Evolutionary conservation across 2,888 invertebrate species (phyloP), one percentile per base, ranked within the genome.

Genomic region (Andrena haemorrhoa): DNA sequence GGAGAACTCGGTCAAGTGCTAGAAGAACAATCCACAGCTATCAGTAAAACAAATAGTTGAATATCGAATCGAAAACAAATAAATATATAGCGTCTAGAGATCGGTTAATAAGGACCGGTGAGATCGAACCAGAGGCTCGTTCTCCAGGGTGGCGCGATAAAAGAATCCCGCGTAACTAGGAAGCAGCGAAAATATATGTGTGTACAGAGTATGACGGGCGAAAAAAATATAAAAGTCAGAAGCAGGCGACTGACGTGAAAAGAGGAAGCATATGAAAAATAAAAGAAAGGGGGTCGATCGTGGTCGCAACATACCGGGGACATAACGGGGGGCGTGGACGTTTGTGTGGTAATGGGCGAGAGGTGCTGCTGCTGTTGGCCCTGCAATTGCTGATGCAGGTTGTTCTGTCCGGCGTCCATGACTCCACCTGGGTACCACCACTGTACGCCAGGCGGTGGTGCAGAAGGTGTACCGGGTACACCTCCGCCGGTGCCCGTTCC

Each of bases 341-440:
- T 91, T 91, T 93, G 92, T 90, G 93, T 92, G 84, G 92, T 92
- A 89, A 93, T 92, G 79, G 93, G 89, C 87, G 93, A 91, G 82
- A 93, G 91, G 84, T 93, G 93, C 87, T 93, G 93, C 7, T 94
- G 95, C 89, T 95, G 87, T 84, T 90, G 90, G 74, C 84, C 81
- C 83, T 89, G 89, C 80, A 95, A 95, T 23, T 95, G 95, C 88
- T 95, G 95, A 92, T 96, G 95, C 88, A 95, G 95, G 94, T 95
- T 96, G 91, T 96, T 95, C 82, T 92, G 92, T 84, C 95, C 94
- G 87, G 95, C 95, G 88, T 95, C 95, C 92, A 95, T 96, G 83
- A 96, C 95, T 89, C 95, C 95, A 90, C 96, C 95, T 85, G 96
- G 95, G 95, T 97, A 97, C 97, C 97, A 97, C 96, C 97, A 97